These are phyloP conservation scores for Urocolius indicus DNA, from an alignment of 2,113 vertebrate species.

Conservation along the genomic window DNA sequence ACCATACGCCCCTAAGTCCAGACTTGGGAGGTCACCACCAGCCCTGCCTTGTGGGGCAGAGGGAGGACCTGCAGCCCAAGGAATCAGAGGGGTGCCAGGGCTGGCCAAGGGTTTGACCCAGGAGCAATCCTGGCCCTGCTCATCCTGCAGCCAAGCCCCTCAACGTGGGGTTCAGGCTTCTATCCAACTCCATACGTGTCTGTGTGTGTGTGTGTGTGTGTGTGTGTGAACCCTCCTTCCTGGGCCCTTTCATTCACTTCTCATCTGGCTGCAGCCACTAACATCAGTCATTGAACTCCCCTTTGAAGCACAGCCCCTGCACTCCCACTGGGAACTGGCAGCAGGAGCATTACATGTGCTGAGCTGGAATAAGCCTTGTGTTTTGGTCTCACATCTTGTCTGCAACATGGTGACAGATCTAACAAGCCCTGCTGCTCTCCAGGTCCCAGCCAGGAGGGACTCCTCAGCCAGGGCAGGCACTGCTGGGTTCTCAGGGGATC, in stretches of 20 bases:
- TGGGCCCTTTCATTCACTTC: not conserved
- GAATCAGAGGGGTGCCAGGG: rapidly evolving
- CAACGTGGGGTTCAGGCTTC: not conserved
- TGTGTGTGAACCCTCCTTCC: not conserved
- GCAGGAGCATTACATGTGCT: rapidly evolving
- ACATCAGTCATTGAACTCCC: not conserved
- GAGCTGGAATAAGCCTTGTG: rapidly evolving
- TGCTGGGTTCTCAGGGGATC: not conserved
- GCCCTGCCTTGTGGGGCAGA: not conserved
- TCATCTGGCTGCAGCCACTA: not conserved
- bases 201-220: rapidly evolving
- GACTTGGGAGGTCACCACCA: not conserved
- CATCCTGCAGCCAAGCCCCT: not conserved
- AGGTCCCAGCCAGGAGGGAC: not conserved
- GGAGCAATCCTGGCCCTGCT: not conserved
- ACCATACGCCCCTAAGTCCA: not conserved
- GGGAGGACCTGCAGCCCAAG: not conserved
- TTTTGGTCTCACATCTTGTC: too few relatives aligned
- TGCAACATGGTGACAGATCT: rapidly evolving
- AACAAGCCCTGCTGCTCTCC: not conserved
- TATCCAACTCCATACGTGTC: not conserved
- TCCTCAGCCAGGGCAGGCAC: too few relatives aligned
- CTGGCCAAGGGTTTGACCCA: too few relatives aligned
- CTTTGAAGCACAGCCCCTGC: not conserved
- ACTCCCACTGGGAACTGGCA: not conserved